Evolutionary conservation across 1,140 invertebrate genomes (phyloP).

Genomic region (Diachasmimorpha longicaudata): DNA sequence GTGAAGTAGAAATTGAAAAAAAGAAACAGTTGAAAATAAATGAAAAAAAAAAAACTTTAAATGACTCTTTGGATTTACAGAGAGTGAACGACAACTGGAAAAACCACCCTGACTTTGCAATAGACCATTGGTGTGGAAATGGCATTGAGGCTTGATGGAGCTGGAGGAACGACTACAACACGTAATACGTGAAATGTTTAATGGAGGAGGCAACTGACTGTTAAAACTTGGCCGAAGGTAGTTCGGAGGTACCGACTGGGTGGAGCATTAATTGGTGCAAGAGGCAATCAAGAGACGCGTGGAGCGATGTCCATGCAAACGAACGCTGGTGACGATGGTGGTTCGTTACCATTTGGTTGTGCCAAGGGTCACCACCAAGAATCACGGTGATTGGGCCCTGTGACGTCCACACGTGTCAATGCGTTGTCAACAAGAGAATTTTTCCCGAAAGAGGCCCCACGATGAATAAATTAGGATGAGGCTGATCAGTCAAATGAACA

Average conservation of each 20-base stretch:
- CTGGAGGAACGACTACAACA: not conserved
- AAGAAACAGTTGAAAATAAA: not conserved
- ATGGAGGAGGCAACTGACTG: not conserved
- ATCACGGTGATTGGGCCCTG: not conserved
- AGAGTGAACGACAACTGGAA: not conserved
- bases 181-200: constrained; percentile 5
- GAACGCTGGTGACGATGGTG: not conserved
- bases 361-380: not conserved
- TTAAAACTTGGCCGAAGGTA: not conserved
- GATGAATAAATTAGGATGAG: too few relatives aligned
- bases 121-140: not conserved
- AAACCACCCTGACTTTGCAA: not conserved
- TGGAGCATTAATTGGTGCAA: constrained; percentile 1
- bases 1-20: too few relatives aligned
- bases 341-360: not conserved
- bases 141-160: not conserved
- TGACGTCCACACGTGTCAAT: not conserved
- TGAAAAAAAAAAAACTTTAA: not conserved
- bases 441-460: not conserved
- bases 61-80: not conserved
- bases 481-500: not conserved
- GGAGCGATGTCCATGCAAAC: constrained; percentile 1
- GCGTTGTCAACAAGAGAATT: not conserved
- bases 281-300: not conserved
- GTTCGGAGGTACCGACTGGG: not conserved